A percentile compares a stretch with the other conserved stretches of the same genome.
Evolutionary conservation across 1,140 invertebrate genomes (phyloP).

Genomic region (Pseudomyrmex sp.): DNA sequence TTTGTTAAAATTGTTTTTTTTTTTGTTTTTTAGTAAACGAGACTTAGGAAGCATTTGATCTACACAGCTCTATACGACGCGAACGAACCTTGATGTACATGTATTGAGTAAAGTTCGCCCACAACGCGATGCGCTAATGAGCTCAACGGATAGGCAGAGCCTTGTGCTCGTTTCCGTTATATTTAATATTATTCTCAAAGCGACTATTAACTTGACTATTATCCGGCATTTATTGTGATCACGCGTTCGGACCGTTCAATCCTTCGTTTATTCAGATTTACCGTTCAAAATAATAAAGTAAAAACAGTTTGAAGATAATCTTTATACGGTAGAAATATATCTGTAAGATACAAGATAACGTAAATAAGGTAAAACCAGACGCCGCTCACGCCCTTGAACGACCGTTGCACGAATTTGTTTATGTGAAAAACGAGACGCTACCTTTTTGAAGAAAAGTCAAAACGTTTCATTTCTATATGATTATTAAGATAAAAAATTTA

Average conservation of each 20-base stretch:
- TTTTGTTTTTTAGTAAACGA: too few relatives aligned
- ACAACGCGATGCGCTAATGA: conserved; percentile 60
- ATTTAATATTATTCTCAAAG: conserved; percentile 75
- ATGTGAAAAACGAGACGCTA: too few relatives aligned
- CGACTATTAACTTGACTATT: conserved; percentile 69
- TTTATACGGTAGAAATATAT: too few relatives aligned
- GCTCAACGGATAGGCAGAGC: conserved; percentile 54
- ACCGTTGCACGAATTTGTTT: too few relatives aligned
- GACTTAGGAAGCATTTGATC: not conserved
- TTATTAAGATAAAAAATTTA: too few relatives aligned
- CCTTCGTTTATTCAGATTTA: conserved; percentile 4
- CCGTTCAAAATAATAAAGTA: not conserved
- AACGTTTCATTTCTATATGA: too few relatives aligned
- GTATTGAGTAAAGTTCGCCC: conserved; percentile 74
- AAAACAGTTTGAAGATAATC: too few relatives aligned
- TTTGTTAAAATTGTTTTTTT: not conserved
- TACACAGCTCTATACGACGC: not conserved
- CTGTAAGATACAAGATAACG: too few relatives aligned
- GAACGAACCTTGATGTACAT: conserved; percentile 72
- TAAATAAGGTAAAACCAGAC: too few relatives aligned
- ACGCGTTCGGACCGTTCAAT: not conserved
- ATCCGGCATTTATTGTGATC: conserved; percentile 30
- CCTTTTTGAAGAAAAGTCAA: too few relatives aligned
- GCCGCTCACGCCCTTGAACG: too few relatives aligned
- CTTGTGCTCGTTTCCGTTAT: conserved; percentile 79